These are phyloP conservation scores for Agapornis canus DNA, from an alignment of 2,797 vertebrate genomes.

Conservation along the genomic window DNA sequence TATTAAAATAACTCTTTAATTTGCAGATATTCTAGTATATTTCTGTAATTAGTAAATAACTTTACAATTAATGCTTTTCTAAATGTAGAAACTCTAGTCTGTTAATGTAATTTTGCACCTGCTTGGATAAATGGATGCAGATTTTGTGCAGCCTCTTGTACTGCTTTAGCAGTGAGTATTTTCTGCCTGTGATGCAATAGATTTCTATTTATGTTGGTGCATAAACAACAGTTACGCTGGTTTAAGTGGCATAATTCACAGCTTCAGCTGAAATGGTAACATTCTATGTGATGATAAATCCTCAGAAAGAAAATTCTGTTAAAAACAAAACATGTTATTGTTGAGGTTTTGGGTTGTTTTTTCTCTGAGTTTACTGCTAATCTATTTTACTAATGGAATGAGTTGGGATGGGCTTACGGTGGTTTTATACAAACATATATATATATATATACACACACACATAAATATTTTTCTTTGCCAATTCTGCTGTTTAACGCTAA, in stretches of 20 bases:
- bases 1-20: not conserved
- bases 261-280: not conserved
- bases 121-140: not conserved
- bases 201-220: not conserved
- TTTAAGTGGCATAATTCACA: not conserved
- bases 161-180: not conserved
- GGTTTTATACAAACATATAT: not conserved
- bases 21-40: not conserved
- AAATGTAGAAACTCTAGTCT: not conserved
- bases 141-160: not conserved
- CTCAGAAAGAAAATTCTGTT: not conserved
- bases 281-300: not conserved
- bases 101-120: not conserved
- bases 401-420: not conserved
- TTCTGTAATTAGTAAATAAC: not conserved
- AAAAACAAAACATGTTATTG: not conserved
- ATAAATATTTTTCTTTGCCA: not conserved
- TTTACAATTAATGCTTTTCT: not conserved
- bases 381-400: not conserved
- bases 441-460: not conserved
- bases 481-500: not conserved
- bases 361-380: not conserved
- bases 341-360: not conserved
- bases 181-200: not conserved
- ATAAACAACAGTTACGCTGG: not conserved